phyloP scores from a whole-genome alignment of 2,888 invertebrate species.

The Lordiphosa fenestrarum region DNA sequence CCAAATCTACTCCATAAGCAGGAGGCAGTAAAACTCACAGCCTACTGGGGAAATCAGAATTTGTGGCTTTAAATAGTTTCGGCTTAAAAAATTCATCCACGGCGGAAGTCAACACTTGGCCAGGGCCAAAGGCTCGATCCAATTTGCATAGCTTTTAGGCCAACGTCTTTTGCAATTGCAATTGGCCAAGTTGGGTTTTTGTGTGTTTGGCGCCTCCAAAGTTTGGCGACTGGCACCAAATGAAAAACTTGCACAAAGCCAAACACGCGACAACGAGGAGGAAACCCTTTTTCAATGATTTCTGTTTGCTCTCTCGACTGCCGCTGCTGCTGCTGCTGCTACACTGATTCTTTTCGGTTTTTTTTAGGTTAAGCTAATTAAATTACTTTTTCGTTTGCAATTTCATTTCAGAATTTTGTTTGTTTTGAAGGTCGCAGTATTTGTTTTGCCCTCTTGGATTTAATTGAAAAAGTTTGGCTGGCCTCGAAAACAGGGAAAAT shows the following conservation, averaged over 20 bases:
- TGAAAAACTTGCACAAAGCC: slow-evolving; percentile 37
- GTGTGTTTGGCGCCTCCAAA: slow-evolving; percentile 58
- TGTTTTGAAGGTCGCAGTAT: slow-evolving; percentile 64
- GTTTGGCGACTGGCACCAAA: slow-evolving; percentile 63
- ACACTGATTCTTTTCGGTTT: slow-evolving; percentile 1
- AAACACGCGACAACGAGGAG: slow-evolving; percentile 45
- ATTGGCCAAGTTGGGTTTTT: slow-evolving; percentile 38
- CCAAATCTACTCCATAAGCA: no score
- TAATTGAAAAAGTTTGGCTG: slow-evolving; percentile 62
- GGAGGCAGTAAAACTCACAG: neutral
- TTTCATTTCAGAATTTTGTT: slow-evolving; percentile 54
- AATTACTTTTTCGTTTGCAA: slow-evolving; percentile 69
- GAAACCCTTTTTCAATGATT: slow-evolving; percentile 38
- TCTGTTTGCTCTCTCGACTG: slow-evolving; percentile 16
- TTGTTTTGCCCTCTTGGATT: slow-evolving; percentile 35
- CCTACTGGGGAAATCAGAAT: slow-evolving; percentile 1
- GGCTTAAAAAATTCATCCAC: slow-evolving; percentile 40
- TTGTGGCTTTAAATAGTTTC: slow-evolving; percentile 3
- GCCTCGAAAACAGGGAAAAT: slow-evolving; percentile 26
- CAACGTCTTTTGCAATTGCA: slow-evolving; percentile 12
- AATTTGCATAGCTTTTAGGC: slow-evolving; percentile 67
- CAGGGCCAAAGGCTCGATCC: slow-evolving; percentile 20
- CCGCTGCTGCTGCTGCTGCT: slow-evolving; percentile 2
- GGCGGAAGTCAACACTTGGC: slow-evolving; percentile 53
- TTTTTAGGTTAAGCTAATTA: slow-evolving; percentile 60